Evolutionary conservation across 2,888 invertebrate species (phyloP), one percentile per base, ranked within the genome.

Genomic region (Dendrolimus houi): DNA sequence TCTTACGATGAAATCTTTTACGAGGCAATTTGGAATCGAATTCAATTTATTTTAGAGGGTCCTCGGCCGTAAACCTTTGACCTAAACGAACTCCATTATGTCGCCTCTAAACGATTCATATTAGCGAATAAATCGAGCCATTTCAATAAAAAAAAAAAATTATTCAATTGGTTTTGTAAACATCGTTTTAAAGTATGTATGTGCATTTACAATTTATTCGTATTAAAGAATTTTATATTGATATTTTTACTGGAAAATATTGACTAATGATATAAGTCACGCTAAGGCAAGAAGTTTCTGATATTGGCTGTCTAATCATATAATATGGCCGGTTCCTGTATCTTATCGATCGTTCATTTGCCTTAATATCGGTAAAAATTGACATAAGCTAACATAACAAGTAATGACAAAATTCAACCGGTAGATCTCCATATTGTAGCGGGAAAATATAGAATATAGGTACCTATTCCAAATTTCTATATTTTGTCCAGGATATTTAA

Each of bases 21-120:
- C 84, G 89, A 86, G 61, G 74, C 72, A 74, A 85, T 83, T 83
- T 70, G 74, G 70, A 79, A 72, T 75, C 77, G 68, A 80, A 86
- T 90, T 88, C 89, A 88, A 90, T 90, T 89, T 85, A 80, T 79
- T 87, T 81, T 73, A 80, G 72, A 77, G 77, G 75, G 70, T 74
- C 73, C 70, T 74, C 66, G 63, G 59, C 65, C 77, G 77, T 87
- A 87, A 87, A 87, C 87, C 81, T 82, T 79, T 86, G 85, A 86
- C 86, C 83, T 75, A 67, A 73, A 71, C 75, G 72, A 68, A 70
- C 72, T 71, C 73, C 68, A 75, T 78, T 71, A 72, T 69, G 61
- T 62, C 62, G 63, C 59, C 62, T 64, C 65, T 64, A 66, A 72
- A 70, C 67, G 64, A 67, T 62, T 65, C 70, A 70, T 71, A 74